These are phyloP conservation scores for Drosophila meridiana DNA, from an alignment of 2,888 invertebrate species.

Conservation along the genomic window DNA sequence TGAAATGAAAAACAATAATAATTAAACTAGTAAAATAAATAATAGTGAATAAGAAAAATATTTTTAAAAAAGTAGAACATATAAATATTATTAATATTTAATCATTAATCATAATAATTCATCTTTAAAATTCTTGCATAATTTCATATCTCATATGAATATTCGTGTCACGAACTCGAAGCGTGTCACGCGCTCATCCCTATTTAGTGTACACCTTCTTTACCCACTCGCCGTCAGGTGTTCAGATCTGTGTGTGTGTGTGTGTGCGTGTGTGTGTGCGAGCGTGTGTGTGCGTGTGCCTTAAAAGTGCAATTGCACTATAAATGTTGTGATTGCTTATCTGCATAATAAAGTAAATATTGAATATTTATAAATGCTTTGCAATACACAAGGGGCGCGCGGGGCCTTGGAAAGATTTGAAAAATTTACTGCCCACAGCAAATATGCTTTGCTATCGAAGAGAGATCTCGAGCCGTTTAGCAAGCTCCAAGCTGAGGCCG, in stretches of 20 bases:
- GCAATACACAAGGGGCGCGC: constrained; percentile 1
- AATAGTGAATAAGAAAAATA: background rate
- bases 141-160: background rate
- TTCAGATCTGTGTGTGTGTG: constrained; percentile 1
- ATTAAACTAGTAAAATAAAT: background rate
- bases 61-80: background rate
- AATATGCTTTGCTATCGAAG: constrained; percentile 13
- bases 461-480: constrained; percentile 10
- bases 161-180: background rate
- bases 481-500: background rate
- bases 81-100: background rate
- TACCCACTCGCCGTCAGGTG: background rate
- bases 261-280: background rate
- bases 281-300: background rate
- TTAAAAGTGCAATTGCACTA: constrained; percentile 35
- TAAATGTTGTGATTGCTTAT: constrained; percentile 50
- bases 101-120: background rate
- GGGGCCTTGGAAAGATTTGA: constrained; percentile 11
- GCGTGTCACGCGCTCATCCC: background rate
- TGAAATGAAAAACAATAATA: background rate
- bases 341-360: constrained; percentile 46
- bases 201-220: constrained; percentile 6
- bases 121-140: background rate
- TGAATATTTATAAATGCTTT: constrained; percentile 36
- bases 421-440: constrained; percentile 13